Conservation (phyloP, 2,113 vertebrate species). For the Atherinomorus stipes region DNA sequence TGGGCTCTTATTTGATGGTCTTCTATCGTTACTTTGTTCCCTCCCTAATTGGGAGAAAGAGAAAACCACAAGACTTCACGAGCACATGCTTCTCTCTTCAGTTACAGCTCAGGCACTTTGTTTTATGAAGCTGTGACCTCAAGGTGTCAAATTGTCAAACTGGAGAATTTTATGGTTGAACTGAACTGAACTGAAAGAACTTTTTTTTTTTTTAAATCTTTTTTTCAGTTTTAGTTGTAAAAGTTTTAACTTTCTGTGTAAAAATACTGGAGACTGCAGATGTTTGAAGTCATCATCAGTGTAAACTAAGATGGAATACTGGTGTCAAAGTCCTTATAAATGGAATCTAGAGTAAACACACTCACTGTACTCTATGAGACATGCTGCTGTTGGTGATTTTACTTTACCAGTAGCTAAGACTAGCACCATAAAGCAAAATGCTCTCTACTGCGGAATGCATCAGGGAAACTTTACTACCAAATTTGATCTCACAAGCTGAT, state of each 20-base stretch:
- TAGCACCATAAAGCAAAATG: no score
- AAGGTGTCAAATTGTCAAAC: conserved; percentile 40
- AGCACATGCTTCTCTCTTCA: neutral
- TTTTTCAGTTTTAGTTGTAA: neutral
- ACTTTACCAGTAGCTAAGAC: no score
- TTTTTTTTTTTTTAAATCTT: conserved; percentile 30
- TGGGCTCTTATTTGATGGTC: neutral
- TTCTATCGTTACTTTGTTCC: conserved; percentile 22
- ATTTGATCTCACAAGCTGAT: no score
- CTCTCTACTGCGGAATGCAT: no score
- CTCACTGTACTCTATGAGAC: no score
- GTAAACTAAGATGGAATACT: neutral
- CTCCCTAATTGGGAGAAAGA: conserved; percentile 11
- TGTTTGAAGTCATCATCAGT: conserved; percentile 13
- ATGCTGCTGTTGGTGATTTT: no score
- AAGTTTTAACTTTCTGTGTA: neutral
- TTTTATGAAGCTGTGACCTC: conserved; percentile 33
- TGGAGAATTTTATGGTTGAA: conserved; percentile 45
- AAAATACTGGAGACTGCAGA: neutral
- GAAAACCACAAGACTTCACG: conserved; percentile 14
- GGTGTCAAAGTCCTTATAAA: neutral
- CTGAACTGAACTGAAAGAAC: conserved; percentile 41
- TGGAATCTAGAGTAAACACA: no score
- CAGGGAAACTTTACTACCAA: no score
- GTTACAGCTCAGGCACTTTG: conserved; percentile 5